phyloP scores from a whole-genome alignment of 1,140 invertebrate genomes.

The Papilio machaon region DNA sequence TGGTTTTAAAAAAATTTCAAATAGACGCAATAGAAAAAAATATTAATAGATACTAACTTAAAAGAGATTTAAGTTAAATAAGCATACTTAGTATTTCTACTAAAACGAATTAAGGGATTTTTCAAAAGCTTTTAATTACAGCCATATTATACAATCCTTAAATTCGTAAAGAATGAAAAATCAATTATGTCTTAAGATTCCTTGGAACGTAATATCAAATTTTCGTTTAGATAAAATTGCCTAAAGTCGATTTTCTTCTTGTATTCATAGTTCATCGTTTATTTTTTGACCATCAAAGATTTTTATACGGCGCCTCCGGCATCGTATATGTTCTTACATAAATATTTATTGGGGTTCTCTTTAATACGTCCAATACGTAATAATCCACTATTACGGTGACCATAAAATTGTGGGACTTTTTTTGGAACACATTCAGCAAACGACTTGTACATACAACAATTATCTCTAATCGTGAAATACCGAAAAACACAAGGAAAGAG shows the following conservation, averaged over 20 bases:
- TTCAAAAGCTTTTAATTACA: background rate
- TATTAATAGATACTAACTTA: too few species aligned
- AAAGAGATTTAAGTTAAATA: too few species aligned
- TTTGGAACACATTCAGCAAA: too few species aligned
- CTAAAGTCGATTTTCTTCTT: background rate
- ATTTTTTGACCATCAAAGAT: slow-evolving; percentile 1
- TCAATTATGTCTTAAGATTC: background rate
- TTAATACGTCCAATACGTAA: slow-evolving; percentile 39
- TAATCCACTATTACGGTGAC: slow-evolving; percentile 38
- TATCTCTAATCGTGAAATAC: too few species aligned
- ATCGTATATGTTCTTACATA: slow-evolving; percentile 48
- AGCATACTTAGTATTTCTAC: too few species aligned
- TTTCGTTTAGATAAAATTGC: background rate
- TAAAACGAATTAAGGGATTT: too few species aligned
- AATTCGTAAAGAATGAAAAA: background rate
- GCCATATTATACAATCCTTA: too few species aligned
- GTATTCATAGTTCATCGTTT: background rate
- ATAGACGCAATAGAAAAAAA: background rate
- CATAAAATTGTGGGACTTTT: background rate
- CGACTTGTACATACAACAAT: too few species aligned
- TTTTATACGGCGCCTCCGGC: slow-evolving; percentile 37
- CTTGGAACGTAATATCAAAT: background rate
- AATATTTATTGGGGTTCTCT: slow-evolving; percentile 53
- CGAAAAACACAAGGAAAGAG: too few species aligned
- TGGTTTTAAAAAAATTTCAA: background rate